phyloP scores from a whole-genome alignment of 2,113 vertebrate genomes.

The Panthera uncia region DNA sequence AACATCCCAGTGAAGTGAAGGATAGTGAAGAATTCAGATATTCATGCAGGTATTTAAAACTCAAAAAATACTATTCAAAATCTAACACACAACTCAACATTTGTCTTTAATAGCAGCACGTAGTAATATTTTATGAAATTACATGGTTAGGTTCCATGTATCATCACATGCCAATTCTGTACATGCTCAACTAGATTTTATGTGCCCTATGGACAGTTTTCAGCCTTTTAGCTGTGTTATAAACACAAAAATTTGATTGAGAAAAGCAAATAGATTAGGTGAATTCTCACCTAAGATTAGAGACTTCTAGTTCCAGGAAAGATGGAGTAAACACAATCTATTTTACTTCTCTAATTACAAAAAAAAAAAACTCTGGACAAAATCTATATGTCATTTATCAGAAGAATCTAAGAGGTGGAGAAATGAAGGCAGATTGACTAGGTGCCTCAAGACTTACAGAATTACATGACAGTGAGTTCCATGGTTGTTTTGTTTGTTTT shows the following conservation, averaged over 20 bases:
- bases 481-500: no score
- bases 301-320: background rate
- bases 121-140: background rate
- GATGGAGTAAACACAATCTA: background rate
- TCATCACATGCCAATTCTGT: background rate
- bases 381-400: background rate
- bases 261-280: background rate
- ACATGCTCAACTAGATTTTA: background rate
- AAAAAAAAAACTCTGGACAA: background rate
- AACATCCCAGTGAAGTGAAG: background rate
- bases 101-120: background rate
- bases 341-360: background rate
- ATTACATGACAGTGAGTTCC: background rate
- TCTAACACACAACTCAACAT: background rate
- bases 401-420: background rate
- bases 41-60: background rate
- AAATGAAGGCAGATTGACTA: background rate
- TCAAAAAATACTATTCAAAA: background rate
- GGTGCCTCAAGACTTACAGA: background rate
- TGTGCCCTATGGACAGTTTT: background rate
- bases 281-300: background rate
- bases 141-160: background rate
- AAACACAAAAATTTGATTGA: background rate
- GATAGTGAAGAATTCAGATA: background rate
- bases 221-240: background rate